Evolutionary conservation across 2,888 invertebrate genomes (phyloP).

Genomic region (Teleiodes luculella): DNA sequence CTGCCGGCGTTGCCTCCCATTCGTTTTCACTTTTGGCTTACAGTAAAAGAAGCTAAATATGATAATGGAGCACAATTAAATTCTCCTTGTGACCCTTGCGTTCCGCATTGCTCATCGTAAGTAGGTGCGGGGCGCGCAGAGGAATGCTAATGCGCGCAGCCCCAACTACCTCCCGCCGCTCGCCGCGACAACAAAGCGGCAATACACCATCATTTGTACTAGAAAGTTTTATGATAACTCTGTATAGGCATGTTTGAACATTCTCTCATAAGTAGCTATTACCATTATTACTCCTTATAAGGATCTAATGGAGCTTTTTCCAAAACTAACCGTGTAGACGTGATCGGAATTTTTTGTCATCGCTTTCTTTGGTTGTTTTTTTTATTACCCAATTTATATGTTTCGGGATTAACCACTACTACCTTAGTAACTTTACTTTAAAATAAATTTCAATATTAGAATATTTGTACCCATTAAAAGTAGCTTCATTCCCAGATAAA

Average conservation of each 20-base stretch:
- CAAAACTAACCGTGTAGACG: slow-evolving; percentile 1
- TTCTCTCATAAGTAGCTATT: slow-evolving; percentile 11
- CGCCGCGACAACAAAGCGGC: slow-evolving; percentile 53
- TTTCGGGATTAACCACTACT: too few relatives aligned
- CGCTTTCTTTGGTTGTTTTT: not conserved
- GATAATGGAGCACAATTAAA: slow-evolving; percentile 79
- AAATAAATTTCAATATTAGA: too few relatives aligned
- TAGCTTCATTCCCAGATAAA: too few relatives aligned
- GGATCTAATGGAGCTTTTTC: slow-evolving; percentile 14
- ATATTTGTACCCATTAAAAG: too few relatives aligned
- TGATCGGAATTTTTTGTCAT: not conserved
- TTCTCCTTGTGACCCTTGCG: slow-evolving; percentile 71
- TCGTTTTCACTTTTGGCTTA: slow-evolving; percentile 78
- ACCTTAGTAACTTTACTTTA: too few relatives aligned
- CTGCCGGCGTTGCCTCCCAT: slow-evolving; percentile 57
- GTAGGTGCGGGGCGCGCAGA: slow-evolving; percentile 56
- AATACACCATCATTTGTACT: slow-evolving; percentile 56
- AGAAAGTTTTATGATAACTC: slow-evolving; percentile 61
- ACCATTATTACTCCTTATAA: slow-evolving; percentile 13
- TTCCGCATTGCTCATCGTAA: slow-evolving; percentile 76
- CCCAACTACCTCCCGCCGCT: slow-evolving; percentile 41
- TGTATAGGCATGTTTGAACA: slow-evolving; percentile 29
- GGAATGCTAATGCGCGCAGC: slow-evolving; percentile 63
- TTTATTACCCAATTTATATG: too few relatives aligned
- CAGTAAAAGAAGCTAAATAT: slow-evolving; percentile 78